Evolutionary conservation across 2,888 invertebrate genomes (phyloP).

Genomic region (Germaria angustata): DNA sequence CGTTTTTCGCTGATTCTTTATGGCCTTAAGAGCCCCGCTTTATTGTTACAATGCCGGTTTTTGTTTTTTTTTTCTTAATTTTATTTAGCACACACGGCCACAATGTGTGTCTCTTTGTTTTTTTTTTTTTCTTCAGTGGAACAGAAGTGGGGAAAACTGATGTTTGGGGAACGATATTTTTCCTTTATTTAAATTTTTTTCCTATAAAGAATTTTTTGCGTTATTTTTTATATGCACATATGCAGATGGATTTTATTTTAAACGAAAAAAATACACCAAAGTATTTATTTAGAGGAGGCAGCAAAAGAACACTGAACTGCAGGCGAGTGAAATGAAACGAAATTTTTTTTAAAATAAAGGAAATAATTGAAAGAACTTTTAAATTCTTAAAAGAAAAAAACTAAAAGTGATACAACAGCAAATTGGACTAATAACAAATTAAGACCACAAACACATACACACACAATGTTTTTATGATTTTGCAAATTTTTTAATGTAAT

Average conservation of each 20-base stretch:
- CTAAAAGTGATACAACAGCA: not conserved
- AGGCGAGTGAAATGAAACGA: conserved; percentile 25
- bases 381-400: not conserved
- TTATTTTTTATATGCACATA: conserved; percentile 34
- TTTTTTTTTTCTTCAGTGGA: conserved; percentile 32
- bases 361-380: conserved; percentile 34
- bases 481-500: too few relatives aligned
- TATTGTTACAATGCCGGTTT: conserved; percentile 66
- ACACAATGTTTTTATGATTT: conserved; percentile 36
- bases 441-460: not conserved
- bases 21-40: conserved; percentile 52
- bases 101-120: conserved; percentile 27
- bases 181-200: conserved; percentile 25
- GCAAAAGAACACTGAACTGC: conserved; percentile 53
- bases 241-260: not conserved
- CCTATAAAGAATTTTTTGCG: conserved; percentile 28
- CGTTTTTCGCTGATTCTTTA: conserved; percentile 46
- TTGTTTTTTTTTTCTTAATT: conserved; percentile 45
- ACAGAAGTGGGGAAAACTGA: conserved; percentile 41
- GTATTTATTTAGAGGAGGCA: conserved; percentile 31
- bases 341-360: not conserved
- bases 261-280: conserved; percentile 45
- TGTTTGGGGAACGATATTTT: conserved; percentile 45
- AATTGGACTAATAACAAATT: not conserved
- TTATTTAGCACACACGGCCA: conserved; percentile 54